These are phyloP conservation scores for Carterocephalus palaemon DNA, from an alignment of 2,888 invertebrate species.

Conservation along the genomic window DNA sequence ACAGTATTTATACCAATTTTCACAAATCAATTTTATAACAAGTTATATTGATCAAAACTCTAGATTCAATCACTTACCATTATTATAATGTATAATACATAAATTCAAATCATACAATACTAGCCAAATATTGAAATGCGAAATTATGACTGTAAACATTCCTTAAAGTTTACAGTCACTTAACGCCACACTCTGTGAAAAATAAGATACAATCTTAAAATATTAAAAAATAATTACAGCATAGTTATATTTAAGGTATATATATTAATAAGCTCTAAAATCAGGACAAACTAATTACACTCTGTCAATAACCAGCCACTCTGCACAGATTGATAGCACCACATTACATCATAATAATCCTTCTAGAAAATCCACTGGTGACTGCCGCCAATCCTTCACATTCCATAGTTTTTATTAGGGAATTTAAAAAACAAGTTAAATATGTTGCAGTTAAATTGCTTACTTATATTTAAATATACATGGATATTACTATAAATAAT, in stretches of 20 bases:
- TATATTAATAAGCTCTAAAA: constrained; percentile 79
- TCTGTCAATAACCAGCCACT: constrained; percentile 65
- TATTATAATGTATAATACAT: constrained; percentile 63
- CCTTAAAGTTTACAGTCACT: constrained; percentile 41
- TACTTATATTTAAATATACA: constrained; percentile 26
- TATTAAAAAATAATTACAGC: constrained; percentile 72
- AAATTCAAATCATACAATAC: constrained; percentile 49
- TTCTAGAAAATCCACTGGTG: constrained; percentile 51
- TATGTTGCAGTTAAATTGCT: constrained; percentile 24
- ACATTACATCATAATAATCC: constrained; percentile 57
- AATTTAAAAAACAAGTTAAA: constrained; percentile 25
- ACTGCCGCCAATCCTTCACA: constrained; percentile 40
- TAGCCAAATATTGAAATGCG: constrained; percentile 49
- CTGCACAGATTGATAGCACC: constrained; percentile 70
- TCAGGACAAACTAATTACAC: constrained; percentile 70
- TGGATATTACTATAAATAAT: constrained; percentile 30
- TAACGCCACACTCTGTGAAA: constrained; percentile 44
- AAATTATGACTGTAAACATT: constrained; percentile 39
- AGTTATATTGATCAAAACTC: constrained; percentile 65
- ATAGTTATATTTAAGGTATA: constrained; percentile 66
- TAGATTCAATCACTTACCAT: constrained; percentile 59
- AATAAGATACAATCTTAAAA: constrained; percentile 66
- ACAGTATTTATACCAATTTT: constrained; percentile 72
- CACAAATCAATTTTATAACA: constrained; percentile 69
- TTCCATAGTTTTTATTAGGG: constrained; percentile 28